Percentiles rank a stretch among this genome's conserved stretches.
Conservation (phyloP, 2,797 vertebrate genomes). For the Gymnothorax reevesii region DNA sequence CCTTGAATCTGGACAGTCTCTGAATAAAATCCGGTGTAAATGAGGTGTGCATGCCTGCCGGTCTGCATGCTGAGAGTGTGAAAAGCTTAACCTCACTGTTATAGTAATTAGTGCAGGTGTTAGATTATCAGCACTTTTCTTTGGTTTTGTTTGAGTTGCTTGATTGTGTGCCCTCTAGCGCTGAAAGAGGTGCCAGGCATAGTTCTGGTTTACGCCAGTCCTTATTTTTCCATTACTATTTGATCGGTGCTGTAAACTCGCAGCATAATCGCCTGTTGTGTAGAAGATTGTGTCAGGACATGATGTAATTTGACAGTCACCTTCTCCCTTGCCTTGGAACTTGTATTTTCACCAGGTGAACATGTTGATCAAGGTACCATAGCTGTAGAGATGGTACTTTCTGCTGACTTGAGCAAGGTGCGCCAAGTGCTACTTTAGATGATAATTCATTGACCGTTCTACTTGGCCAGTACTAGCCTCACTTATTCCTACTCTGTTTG, state of each 20-base stretch:
- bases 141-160: conserved; percentile 52
- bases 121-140: conserved; percentile 58
- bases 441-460: not conserved
- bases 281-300: not conserved
- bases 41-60: not conserved
- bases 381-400: not conserved
- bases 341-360: not conserved
- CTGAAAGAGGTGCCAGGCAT: not conserved
- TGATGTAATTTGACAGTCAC: not conserved
- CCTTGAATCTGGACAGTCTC: not conserved
- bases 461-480: not conserved
- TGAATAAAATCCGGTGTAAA: not conserved
- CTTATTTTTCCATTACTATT: not conserved
- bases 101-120: conserved; percentile 71
- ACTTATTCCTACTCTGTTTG: not conserved
- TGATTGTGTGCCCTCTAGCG: conserved; percentile 31
- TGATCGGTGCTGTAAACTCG: not conserved
- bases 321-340: not conserved
- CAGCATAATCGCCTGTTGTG: not conserved
- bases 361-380: not conserved
- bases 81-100: conserved; percentile 60
- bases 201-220: not conserved
- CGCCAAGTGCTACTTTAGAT: too few relatives aligned
- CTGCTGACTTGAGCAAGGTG: not conserved
- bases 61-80: conserved; percentile 49